Conservation (phyloP, 2,797 vertebrate genomes). For the Esox masquinongy region DNA sequence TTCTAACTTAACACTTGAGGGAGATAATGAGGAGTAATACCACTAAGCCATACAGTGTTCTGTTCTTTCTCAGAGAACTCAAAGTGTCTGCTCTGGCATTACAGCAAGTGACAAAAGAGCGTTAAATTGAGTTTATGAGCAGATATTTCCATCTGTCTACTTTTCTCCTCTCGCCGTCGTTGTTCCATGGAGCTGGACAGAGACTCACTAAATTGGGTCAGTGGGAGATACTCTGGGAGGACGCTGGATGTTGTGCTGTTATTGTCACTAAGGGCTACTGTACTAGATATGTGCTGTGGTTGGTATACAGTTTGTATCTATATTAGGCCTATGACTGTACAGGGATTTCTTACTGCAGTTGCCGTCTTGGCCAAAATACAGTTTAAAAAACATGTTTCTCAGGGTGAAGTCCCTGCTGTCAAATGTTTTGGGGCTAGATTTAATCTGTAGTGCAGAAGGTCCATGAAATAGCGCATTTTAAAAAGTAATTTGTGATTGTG, state of each 20-base stretch:
- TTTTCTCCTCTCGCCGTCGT: slow-evolving; percentile 45
- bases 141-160: slow-evolving; percentile 64
- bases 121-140: slow-evolving; percentile 56
- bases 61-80: slow-evolving; percentile 54
- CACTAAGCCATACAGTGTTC: slow-evolving; percentile 45
- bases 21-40: slow-evolving; percentile 35
- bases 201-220: slow-evolving; percentile 23
- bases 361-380: too few relatives aligned
- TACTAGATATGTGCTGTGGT: too few relatives aligned
- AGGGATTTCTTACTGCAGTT: too few relatives aligned
- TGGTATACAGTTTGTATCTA: too few relatives aligned
- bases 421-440: too few relatives aligned
- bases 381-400: too few relatives aligned
- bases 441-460: too few relatives aligned
- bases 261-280: background rate
- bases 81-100: slow-evolving; percentile 61
- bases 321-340: too few relatives aligned
- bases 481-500: too few relatives aligned
- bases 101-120: slow-evolving; percentile 54
- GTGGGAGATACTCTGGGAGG: slow-evolving; percentile 17
- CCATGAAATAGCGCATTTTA: too few relatives aligned
- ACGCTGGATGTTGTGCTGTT: slow-evolving; percentile 3
- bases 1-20: slow-evolving; percentile 33
- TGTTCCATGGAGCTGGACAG: slow-evolving; percentile 42
- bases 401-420: too few relatives aligned